Evolutionary conservation across 2,113 vertebrate species (phyloP).

Genomic region (Mustela nigripes): DNA sequence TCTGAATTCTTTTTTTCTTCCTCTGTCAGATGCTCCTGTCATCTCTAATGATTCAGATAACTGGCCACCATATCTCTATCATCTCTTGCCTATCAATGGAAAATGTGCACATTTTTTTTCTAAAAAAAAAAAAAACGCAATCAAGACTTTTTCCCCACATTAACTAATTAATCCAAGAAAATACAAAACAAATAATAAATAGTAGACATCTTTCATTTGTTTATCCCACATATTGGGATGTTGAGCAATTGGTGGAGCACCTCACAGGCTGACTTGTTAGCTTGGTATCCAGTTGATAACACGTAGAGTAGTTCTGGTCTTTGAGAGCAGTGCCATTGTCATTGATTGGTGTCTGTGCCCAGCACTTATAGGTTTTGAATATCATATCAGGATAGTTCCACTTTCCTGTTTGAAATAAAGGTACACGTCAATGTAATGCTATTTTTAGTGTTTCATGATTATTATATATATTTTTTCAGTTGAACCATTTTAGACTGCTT

Average conservation of each 20-base stretch:
- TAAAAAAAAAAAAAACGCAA: background rate
- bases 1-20: background rate
- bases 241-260: background rate
- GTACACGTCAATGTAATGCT: background rate
- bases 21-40: background rate
- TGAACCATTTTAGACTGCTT: background rate
- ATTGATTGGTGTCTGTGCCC: background rate
- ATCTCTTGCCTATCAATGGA: background rate
- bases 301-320: background rate
- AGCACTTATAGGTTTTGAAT: background rate
- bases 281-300: too few species aligned
- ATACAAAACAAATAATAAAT: background rate
- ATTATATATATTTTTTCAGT: background rate
- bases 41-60: background rate
- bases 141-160: background rate
- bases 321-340: background rate
- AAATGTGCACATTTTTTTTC: background rate
- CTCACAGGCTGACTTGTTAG: background rate
- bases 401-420: constrained; percentile 35
- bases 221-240: background rate
- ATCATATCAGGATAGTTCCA: background rate
- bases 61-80: background rate
- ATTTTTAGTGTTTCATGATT: background rate
- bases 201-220: background rate
- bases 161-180: background rate